phyloP scores from a whole-genome alignment of 2,113 vertebrate species.

The Redunca redunca region DNA sequence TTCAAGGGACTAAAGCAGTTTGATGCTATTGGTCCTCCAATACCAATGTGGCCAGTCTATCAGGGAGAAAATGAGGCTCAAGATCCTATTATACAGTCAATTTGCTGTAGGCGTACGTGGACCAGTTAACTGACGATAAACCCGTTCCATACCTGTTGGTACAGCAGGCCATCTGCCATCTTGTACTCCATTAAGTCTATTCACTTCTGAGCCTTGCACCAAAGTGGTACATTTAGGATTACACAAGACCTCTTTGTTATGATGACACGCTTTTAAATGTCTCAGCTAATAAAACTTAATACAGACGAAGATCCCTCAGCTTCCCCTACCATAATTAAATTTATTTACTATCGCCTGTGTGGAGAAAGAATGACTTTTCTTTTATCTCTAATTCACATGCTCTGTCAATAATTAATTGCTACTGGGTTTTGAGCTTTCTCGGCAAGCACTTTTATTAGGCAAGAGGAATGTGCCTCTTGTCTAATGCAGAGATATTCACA shows the following conservation, averaged over 20 bases:
- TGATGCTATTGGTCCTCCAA: neutral
- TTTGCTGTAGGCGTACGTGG: slow-evolving; percentile 60
- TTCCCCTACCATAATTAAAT: slow-evolving; percentile 84
- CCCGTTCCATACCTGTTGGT: slow-evolving; percentile 71
- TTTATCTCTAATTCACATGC: slow-evolving; percentile 85
- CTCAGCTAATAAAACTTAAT: slow-evolving; percentile 85
- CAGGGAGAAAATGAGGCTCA: neutral
- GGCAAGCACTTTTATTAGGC: slow-evolving; percentile 77
- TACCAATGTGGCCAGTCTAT: neutral
- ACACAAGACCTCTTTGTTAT: slow-evolving; percentile 83
- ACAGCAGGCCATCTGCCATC: slow-evolving; percentile 78
- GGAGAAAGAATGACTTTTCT: slow-evolving; percentile 80
- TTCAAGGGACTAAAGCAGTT: neutral
- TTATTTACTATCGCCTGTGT: slow-evolving; percentile 81
- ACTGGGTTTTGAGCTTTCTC: slow-evolving; percentile 79
- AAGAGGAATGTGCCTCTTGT: slow-evolving; percentile 72
- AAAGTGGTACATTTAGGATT: slow-evolving; percentile 77
- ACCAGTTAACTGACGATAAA: slow-evolving; percentile 75
- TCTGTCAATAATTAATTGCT: slow-evolving; percentile 86
- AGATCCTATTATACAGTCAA: slow-evolving; percentile 35
- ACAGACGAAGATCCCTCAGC: slow-evolving; percentile 80
- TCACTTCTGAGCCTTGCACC: slow-evolving; percentile 72
- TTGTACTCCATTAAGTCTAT: slow-evolving; percentile 77
- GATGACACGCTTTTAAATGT: slow-evolving; percentile 85
- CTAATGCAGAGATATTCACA: slow-evolving; percentile 66